Conservation (phyloP, 2,113 vertebrate species). For the Oplegnathus fasciatus region DNA sequence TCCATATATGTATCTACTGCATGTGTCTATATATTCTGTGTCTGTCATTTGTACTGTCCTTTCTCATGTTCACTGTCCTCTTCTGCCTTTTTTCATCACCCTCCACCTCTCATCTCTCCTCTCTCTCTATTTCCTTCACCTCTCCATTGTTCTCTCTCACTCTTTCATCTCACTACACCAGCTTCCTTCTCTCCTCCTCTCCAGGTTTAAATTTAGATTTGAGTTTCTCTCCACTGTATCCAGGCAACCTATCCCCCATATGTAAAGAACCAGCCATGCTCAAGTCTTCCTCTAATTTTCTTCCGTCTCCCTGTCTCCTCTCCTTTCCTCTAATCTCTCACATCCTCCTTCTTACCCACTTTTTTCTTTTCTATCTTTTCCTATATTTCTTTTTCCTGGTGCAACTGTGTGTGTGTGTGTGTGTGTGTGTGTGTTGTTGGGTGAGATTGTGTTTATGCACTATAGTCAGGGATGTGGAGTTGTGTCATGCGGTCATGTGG, state of each 20-base stretch:
- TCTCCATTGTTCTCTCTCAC: constrained; percentile 34
- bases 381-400: neutral
- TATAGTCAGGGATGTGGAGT: neutral
- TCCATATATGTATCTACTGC: neutral
- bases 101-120: constrained; percentile 11
- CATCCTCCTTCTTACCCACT: neutral
- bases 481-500: neutral
- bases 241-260: constrained; percentile 73
- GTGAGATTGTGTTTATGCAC: constrained; percentile 5
- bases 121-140: constrained; percentile 29
- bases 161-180: constrained; percentile 38
- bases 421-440: neutral
- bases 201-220: constrained; percentile 79
- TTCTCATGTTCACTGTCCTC: constrained; percentile 13
- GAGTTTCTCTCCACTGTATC: constrained; percentile 76
- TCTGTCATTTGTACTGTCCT: neutral
- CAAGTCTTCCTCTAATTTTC: neutral
- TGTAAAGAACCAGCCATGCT: constrained; percentile 46
- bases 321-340: neutral
- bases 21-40: neutral
- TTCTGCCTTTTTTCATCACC: constrained; percentile 18
- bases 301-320: neutral
- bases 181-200: constrained; percentile 39
- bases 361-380: neutral
- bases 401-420: neutral